Evolutionary conservation across 1,140 invertebrate species (phyloP).

Genomic region (Asobara japonica): DNA sequence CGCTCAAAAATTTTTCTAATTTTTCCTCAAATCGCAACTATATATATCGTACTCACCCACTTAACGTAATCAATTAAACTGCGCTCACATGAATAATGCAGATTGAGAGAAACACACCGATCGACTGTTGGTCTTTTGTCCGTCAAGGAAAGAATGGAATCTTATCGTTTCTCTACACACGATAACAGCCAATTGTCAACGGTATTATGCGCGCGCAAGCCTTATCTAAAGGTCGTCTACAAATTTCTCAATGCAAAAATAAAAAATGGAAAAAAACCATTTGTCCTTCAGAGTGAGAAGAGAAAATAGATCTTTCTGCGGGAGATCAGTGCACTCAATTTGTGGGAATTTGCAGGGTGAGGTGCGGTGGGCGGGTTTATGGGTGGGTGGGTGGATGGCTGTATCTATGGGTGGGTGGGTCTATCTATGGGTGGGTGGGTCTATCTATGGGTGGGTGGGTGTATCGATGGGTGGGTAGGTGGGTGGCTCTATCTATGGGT

Average conservation of each 20-base stretch:
- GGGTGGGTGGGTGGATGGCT: neutral
- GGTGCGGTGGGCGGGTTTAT: no score
- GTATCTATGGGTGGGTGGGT: no score
- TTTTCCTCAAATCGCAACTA: neutral
- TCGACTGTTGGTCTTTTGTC: constrained; percentile 7
- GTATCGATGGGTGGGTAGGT: no score
- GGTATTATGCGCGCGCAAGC: constrained; percentile 4
- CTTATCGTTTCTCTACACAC: constrained; percentile 13
- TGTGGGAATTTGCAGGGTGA: no score
- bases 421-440: no score
- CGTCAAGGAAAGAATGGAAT: constrained; percentile 9
- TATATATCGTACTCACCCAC: neutral
- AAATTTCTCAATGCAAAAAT: neutral
- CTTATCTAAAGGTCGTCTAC: constrained; percentile 3
- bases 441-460: no score
- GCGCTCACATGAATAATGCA: neutral
- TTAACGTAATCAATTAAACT: neutral
- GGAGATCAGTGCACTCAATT: neutral
- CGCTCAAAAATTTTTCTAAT: neutral
- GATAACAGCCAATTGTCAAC: constrained; percentile 3
- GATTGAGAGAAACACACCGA: neutral
- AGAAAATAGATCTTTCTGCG: neutral
- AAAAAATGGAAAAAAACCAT: neutral
- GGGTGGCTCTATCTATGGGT: no score
- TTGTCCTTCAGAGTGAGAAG: neutral